These are phyloP conservation scores for Belonocnema kinseyi DNA, from an alignment of 1,140 invertebrate species.

Conservation along the genomic window DNA sequence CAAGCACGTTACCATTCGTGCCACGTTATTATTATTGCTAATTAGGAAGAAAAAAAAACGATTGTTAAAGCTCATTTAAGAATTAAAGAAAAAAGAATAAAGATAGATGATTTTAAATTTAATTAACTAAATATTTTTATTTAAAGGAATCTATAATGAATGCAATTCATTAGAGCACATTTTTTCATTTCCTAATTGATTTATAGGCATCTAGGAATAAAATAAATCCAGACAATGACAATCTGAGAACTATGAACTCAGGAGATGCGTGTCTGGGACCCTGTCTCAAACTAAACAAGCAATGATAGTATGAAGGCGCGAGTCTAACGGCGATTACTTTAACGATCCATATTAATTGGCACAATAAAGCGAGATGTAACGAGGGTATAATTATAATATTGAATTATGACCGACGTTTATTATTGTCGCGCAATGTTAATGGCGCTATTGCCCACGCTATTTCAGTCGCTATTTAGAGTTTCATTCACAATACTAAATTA, in stretches of 20 bases:
- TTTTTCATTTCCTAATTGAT: no score
- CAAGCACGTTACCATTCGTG: no score
- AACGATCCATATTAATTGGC: constrained; percentile 73
- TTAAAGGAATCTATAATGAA: no score
- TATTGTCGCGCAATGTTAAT: constrained; percentile 70
- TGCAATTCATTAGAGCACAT: no score
- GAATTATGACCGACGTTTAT: constrained; percentile 73
- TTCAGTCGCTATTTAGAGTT: constrained; percentile 50
- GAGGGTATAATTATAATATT: constrained; percentile 74
- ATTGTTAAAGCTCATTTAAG: no score
- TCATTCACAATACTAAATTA: constrained; percentile 45
- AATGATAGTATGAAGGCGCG: constrained; percentile 45
- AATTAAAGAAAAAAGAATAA: no score
- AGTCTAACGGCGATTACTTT: constrained; percentile 65
- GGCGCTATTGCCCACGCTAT: constrained; percentile 52
- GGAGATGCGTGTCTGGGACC: constrained; percentile 53
- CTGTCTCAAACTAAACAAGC: constrained; percentile 52
- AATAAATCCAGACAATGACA: no score
- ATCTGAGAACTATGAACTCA: constrained; percentile 34
- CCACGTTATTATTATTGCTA: no score
- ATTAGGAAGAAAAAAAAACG: no score
- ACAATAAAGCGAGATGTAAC: constrained; percentile 69
- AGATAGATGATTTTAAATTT: no score
- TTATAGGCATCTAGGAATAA: no score
- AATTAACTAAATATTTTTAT: no score